Evolutionary conservation across 2,113 vertebrate genomes (phyloP).

Genomic region (Oncorhynchus tshawytscha): DNA sequence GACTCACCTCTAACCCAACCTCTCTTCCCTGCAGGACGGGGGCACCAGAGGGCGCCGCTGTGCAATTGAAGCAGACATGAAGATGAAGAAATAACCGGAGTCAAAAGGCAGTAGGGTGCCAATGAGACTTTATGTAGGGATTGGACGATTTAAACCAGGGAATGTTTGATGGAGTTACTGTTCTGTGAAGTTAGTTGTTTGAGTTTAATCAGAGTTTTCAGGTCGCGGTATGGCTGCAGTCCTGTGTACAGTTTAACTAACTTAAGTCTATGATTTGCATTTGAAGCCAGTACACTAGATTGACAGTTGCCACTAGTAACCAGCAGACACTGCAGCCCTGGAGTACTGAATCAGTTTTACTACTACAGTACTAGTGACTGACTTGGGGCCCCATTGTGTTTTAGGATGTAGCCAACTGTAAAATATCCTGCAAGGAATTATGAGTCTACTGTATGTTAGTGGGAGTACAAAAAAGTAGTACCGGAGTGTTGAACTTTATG

Average conservation of each 20-base stretch:
- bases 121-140: neutral
- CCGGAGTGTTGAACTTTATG: constrained; percentile 19
- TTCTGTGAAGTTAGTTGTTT: constrained; percentile 7
- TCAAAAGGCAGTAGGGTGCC: neutral
- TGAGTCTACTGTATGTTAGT: constrained; percentile 14
- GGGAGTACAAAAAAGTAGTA: constrained; percentile 15
- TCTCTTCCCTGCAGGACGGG: constrained; percentile 77
- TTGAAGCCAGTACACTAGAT: constrained; percentile 5
- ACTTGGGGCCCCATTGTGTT: neutral
- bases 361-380: neutral
- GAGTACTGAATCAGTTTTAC: neutral
- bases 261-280: neutral
- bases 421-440: constrained; percentile 6
- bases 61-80: constrained; percentile 98
- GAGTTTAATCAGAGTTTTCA: constrained; percentile 7
- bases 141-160: neutral
- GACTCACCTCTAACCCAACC: constrained; percentile 1
- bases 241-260: neutral
- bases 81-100: constrained; percentile 92
- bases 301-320: neutral
- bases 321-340: neutral
- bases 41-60: constrained; percentile 97
- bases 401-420: constrained; percentile 4
- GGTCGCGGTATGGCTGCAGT: constrained; percentile 13
- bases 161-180: constrained; percentile 16